Base-by-base conservation (phyloP, 2,797 vertebrate genomes). In the Enteromius viviparus region DNA sequence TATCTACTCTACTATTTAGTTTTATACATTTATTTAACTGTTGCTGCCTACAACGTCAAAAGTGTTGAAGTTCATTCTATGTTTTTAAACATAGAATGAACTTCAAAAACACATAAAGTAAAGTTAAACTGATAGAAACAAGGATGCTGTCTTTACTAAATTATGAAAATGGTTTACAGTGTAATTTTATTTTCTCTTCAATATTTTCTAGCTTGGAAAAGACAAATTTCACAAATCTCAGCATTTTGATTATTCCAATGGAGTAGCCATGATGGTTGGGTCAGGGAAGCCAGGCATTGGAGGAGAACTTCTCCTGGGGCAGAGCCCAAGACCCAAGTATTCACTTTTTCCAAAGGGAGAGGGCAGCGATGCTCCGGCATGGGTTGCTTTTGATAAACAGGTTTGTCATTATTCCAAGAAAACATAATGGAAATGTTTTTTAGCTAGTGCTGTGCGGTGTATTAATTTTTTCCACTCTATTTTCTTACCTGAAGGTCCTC, bases 341-440 rank as follows among this genome's bases (percentile, higher is more conserved):
- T 96, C 92, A 1, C 70, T 89, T 6, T 96, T 91, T 89, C 95
- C 95, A 62, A 91, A 76, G 90, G 95, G 80, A 83, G 60, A 89
- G 0, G 93, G 93, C 85, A 85, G 70, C 10, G 80, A 76, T 55
- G 65, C 85, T 9, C 97, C 97, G 23, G 88, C 95, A 10, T 99
- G 97, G 97, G 76, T 97, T 29, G 94, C 93, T 84, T 98, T 98
- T 91, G 96, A 98, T 91, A 98, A 97, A 89, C 95, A 98, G 96
- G 97, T 98, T 53, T 85, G 69, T 79, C 37, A 51, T 53, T 21
- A 34, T 45, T 40, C 75, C 37, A 21, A 75, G 19, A 3, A 10
- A 45, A 23, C 10, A 58, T 58, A 23, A 23, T 19, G 6, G 49
- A 19, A 51, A 51, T 6, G 6, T n/a, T 3, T 19, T 76, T 80